A percentile compares a stretch with the other conserved stretches of the same genome.
phyloP scores from a whole-genome alignment of 1,140 invertebrate genomes.

The Pseudomyrmex concolor region DNA sequence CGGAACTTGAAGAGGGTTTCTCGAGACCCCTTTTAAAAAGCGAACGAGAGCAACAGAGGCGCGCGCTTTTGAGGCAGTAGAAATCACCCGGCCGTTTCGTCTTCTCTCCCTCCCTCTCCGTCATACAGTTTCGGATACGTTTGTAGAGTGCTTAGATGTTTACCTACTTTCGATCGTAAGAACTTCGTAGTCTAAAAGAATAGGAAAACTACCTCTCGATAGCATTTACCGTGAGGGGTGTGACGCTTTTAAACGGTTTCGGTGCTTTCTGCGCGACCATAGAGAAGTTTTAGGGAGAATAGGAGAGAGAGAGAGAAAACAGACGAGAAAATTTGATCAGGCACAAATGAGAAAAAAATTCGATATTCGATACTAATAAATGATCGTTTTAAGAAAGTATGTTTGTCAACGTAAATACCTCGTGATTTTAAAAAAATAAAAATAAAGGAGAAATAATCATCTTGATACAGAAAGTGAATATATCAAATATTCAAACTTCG shows the following conservation, averaged over 20 bases:
- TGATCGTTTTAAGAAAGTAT: not conserved
- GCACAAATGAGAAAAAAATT: slow-evolving; percentile 23
- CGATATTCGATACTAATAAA: slow-evolving; percentile 6
- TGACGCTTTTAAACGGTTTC: slow-evolving; percentile 49
- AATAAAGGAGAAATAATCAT: not conserved
- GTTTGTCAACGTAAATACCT: not conserved
- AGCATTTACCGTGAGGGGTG: slow-evolving; percentile 48
- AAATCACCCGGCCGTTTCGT: slow-evolving; percentile 41
- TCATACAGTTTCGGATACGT: slow-evolving; percentile 60
- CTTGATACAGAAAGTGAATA: not conserved
- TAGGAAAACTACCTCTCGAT: slow-evolving; percentile 21
- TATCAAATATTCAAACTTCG: not conserved
- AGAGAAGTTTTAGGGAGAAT: not conserved
- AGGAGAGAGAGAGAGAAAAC: too few species aligned
- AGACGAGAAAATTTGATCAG: not conserved
- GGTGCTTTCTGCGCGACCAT: slow-evolving; percentile 37
- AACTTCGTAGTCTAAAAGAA: slow-evolving; percentile 58
- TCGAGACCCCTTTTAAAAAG: slow-evolving; percentile 67
- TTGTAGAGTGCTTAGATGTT: slow-evolving; percentile 63
- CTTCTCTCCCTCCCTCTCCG: not conserved
- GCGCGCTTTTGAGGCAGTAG: slow-evolving; percentile 46
- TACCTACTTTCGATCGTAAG: slow-evolving; percentile 71
- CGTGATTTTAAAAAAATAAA: not conserved
- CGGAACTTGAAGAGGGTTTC: slow-evolving; percentile 63
- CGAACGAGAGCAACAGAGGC: slow-evolving; percentile 51